These are phyloP conservation scores for Leptobrachium ailaonicum DNA, from an alignment of 2,113 vertebrate genomes.

Conservation along the genomic window DNA sequence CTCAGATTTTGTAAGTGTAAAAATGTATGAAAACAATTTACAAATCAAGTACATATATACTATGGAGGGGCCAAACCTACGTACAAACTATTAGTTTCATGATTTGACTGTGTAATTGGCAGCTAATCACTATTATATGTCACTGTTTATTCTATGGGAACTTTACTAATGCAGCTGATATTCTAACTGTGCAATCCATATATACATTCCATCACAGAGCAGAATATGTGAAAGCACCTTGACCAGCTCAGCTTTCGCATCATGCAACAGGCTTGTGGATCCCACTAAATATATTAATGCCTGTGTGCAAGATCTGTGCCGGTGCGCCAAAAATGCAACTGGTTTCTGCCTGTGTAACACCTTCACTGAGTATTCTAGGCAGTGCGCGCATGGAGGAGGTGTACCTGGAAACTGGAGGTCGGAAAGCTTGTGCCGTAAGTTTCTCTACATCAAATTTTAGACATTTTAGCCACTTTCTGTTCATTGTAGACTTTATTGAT, in stretches of 20 bases:
- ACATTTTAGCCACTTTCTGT: too few relatives aligned
- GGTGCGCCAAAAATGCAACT: slow-evolving; percentile 53
- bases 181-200: too few relatives aligned
- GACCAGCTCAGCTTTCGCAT: slow-evolving; percentile 54
- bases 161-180: too few relatives aligned
- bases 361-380: slow-evolving; percentile 68
- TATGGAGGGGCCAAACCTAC: too few relatives aligned
- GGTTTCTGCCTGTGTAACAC: slow-evolving; percentile 67
- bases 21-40: too few relatives aligned
- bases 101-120: too few relatives aligned
- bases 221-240: slow-evolving; percentile 64
- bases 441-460: not conserved
- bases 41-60: too few relatives aligned
- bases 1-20: slow-evolving; percentile 52
- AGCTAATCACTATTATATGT: too few relatives aligned
- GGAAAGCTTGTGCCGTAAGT: slow-evolving; percentile 65
- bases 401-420: slow-evolving; percentile 63
- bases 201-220: slow-evolving; percentile 50
- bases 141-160: too few relatives aligned
- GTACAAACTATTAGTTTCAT: too few relatives aligned
- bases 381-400: slow-evolving; percentile 69
- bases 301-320: slow-evolving; percentile 66
- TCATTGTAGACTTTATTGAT: too few relatives aligned
- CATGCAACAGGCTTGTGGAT: slow-evolving; percentile 59
- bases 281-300: slow-evolving; percentile 58